Base-by-base conservation (phyloP, 1,140 invertebrate genomes). In the Idris sp. region DNA sequence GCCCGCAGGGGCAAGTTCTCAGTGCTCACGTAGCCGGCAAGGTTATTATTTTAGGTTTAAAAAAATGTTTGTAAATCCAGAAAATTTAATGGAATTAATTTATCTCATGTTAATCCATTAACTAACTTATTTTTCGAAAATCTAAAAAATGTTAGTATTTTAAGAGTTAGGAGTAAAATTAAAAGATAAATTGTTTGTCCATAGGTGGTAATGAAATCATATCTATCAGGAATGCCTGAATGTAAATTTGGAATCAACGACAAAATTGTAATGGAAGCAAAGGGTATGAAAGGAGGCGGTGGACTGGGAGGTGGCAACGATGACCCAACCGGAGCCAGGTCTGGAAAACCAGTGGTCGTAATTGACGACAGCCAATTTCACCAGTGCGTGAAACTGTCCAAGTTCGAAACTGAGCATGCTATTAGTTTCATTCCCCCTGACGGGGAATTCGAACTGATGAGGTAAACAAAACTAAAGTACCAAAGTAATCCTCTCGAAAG, bases 181-280 rank as follows among this genome's bases (percentile, higher is more conserved):
- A n/a, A n/a, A n/a, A n/a, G n/a, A n/a, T n/a, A n/a, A n/a, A n/a
- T n/a, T 35, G 5, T 26, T 6, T 25, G 8, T 8, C 48, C 58
- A 0, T 11, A 88, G 86, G 97, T 99, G 28, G 96, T 99, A 0
- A 99, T 99, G 98, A 99, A 99, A 87, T 98, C 97, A 0, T 99
- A 99, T 84, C 88, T 99, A 16, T 99, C 97, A 28, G 98, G 98
- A 16, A 99, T 99, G 98, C 98, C 98, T 0, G 98, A 99, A 86
- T 99, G 98, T 89, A 99, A 99, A 89, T 99, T 99, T 89, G 98
- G 98, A 9, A 99, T 99, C 79, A 99, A 99, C 82, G 98, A 99
- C 82, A 99, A 99, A 88, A 96, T 99, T 53, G 95, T 99, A 0
- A 98, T 99, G 95, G 98, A 99, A 80, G 95, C 94, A 0, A 99